A percentile compares a stretch with the other conserved stretches of the same genome.
Conservation (phyloP, 1,140 invertebrate genomes). For the Ganaspis sp. region DNA sequence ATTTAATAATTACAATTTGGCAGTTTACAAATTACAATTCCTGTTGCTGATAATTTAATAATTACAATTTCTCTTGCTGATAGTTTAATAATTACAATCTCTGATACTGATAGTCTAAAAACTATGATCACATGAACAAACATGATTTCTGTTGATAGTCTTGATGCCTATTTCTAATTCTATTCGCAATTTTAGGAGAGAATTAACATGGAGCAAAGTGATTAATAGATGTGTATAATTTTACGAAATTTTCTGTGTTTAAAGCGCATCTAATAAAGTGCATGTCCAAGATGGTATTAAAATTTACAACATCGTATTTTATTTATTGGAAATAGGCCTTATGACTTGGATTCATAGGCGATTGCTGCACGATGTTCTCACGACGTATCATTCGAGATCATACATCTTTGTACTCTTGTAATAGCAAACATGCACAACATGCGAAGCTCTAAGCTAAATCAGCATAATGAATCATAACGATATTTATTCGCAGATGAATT, state of each 20-base stretch:
- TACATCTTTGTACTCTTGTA: not conserved
- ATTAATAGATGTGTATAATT: too few species aligned
- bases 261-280: not conserved
- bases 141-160: too few species aligned
- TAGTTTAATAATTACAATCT: too few species aligned
- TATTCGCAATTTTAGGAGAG: too few species aligned
- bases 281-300: not conserved
- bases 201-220: too few species aligned
- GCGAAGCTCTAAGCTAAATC: not conserved
- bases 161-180: too few species aligned
- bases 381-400: not conserved
- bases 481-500: not conserved
- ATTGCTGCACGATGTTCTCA: not conserved
- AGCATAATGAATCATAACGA: not conserved
- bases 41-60: not conserved
- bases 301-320: conserved; percentile 3
- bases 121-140: too few species aligned
- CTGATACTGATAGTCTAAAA: too few species aligned
- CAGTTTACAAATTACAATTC: too few species aligned
- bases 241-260: not conserved
- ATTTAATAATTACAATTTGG: not conserved
- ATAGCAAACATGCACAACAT: not conserved
- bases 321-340: conserved; percentile 7
- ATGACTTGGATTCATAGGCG: not conserved
- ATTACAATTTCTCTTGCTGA: too few species aligned